Percentiles rank a stretch among this genome's conserved stretches.
These are phyloP conservation scores for Cylas formicarius DNA, from an alignment of 1,140 invertebrate species.

Conservation along the genomic window DNA sequence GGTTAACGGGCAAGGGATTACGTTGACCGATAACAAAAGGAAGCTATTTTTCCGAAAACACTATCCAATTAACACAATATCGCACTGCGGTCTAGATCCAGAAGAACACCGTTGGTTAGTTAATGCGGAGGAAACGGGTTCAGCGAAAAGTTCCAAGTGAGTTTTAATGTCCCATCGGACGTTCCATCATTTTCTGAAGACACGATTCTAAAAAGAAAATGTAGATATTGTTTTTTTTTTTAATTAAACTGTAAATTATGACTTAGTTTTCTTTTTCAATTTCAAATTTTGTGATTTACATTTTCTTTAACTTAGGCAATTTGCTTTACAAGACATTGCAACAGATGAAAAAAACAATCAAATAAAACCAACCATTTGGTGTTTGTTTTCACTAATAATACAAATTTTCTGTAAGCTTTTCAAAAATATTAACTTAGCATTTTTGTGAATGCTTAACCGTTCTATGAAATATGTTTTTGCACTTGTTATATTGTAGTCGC, in stretches of 20 bases:
- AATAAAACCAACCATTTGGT: neutral
- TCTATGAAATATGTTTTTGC: slow-evolving; percentile 1
- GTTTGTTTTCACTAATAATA: too few relatives aligned
- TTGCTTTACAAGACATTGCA: too few relatives aligned
- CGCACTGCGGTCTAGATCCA: slow-evolving; percentile 88
- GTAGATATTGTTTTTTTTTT: neutral
- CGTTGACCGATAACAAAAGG: slow-evolving; percentile 88
- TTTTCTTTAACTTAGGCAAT: neutral
- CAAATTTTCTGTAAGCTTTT: too few relatives aligned
- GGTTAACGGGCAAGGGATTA: slow-evolving; percentile 85
- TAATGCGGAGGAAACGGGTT: slow-evolving; percentile 49
- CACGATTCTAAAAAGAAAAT: too few relatives aligned
- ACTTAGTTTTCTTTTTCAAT: neutral
- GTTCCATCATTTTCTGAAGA: neutral
- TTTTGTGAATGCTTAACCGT: neutral
- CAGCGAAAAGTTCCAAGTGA: slow-evolving; percentile 56
- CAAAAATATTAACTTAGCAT: neutral
- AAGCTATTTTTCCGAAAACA: slow-evolving; percentile 77
- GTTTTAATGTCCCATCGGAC: slow-evolving; percentile 23
- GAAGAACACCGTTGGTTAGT: slow-evolving; percentile 77
- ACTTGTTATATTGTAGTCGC: slow-evolving; percentile 11
- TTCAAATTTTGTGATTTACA: neutral
- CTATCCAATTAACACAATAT: slow-evolving; percentile 85
- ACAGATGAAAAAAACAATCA: too few relatives aligned
- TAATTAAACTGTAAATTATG: neutral